Conservation (phyloP, 2,888 invertebrate species). For the Dicroscelio sp. region DNA sequence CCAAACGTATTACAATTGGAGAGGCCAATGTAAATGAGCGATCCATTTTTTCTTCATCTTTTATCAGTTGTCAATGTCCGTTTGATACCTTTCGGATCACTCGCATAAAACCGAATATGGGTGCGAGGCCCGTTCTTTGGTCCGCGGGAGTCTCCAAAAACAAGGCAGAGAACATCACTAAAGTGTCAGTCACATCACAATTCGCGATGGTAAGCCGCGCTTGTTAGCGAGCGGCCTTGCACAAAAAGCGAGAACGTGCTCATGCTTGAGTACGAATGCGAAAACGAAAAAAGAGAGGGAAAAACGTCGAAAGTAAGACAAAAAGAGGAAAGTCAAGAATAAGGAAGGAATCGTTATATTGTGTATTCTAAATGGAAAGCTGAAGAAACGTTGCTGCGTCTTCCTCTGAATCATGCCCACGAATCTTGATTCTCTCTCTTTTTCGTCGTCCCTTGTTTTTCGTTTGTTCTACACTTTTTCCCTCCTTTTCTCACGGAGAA, state of each 20-base stretch:
- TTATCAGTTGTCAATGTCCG: constrained; percentile 62
- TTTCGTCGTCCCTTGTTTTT: constrained; percentile 82
- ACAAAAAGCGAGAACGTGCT: constrained; percentile 88
- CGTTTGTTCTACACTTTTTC: constrained; percentile 79
- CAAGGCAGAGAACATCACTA: constrained; percentile 91
- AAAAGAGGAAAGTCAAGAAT: constrained; percentile 77
- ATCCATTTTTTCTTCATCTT: constrained; percentile 70
- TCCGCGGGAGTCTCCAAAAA: constrained; percentile 82
- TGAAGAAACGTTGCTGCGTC: constrained; percentile 73
- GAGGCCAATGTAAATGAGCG: constrained; percentile 62
- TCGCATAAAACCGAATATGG: constrained; percentile 82
- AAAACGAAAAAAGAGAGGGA: constrained; percentile 74
- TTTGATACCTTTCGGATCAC: constrained; percentile 69
- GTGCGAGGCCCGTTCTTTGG: constrained; percentile 76
- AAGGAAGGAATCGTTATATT: constrained; percentile 81
- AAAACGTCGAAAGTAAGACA: constrained; percentile 75
- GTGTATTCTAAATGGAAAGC: constrained; percentile 82
- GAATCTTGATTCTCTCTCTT: constrained; percentile 69
- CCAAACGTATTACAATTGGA: too few species aligned
- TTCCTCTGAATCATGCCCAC: constrained; percentile 60
- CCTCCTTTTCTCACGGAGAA: constrained; percentile 85
- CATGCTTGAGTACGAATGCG: constrained; percentile 85
- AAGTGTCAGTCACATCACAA: constrained; percentile 91
- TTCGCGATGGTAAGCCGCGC: constrained; percentile 90
- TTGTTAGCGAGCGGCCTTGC: constrained; percentile 90